A percentile compares a stretch with the other conserved stretches of the same genome.
phyloP scores from a whole-genome alignment of 2,888 invertebrate species.

The Spodoptera littoralis region DNA sequence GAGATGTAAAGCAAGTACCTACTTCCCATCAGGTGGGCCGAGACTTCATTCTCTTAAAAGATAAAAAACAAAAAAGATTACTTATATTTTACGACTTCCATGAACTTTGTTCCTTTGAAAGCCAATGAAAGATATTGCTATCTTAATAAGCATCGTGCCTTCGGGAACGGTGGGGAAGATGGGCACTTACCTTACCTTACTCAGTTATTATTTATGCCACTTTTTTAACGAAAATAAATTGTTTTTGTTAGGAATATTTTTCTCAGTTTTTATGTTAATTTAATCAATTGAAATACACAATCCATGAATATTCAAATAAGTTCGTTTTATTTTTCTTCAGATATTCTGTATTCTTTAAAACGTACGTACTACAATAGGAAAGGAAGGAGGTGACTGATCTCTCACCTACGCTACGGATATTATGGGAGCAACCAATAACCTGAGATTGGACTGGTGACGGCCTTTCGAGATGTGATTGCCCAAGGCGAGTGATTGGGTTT shows the following conservation, averaged over 20 bases:
- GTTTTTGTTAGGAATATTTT: slow-evolving; percentile 10
- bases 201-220: slow-evolving; percentile 6
- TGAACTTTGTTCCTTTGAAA: slow-evolving; percentile 23
- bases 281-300: no score
- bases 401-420: slow-evolving; percentile 20
- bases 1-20: slow-evolving; percentile 1
- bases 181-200: no score
- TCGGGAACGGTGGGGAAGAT: not conserved
- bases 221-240: slow-evolving; percentile 25
- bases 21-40: slow-evolving; percentile 5
- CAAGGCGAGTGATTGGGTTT: slow-evolving; percentile 17
- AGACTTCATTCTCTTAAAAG: slow-evolving; percentile 14
- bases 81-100: slow-evolving; percentile 30
- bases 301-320: no score
- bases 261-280: slow-evolving; percentile 1
- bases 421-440: slow-evolving; percentile 6
- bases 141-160: slow-evolving; percentile 25
- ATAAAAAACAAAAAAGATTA: slow-evolving; percentile 24
- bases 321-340: no score
- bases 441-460: slow-evolving; percentile 20
- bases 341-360: no score
- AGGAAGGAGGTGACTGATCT: not conserved
- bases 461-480: slow-evolving; percentile 22
- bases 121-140: slow-evolving; percentile 20
- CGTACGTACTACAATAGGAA: no score